Evolutionary conservation across 2,888 invertebrate genomes (phyloP).

Genomic region (Luperina nickerlii): DNA sequence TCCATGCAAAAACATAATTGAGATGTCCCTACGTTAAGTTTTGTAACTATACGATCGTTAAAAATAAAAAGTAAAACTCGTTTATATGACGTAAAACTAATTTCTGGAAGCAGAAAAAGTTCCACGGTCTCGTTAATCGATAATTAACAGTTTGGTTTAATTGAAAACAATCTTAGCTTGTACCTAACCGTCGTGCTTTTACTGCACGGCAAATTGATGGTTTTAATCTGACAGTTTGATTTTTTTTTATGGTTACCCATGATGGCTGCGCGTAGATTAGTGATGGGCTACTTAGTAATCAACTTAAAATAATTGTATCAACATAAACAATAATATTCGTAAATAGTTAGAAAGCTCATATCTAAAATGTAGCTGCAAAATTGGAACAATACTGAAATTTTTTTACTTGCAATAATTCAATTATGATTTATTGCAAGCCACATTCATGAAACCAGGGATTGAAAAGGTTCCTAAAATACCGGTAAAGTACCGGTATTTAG

Average conservation of each 20-base stretch:
- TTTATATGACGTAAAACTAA: slow-evolving; percentile 35
- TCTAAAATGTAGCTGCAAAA: not conserved
- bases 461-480: no score
- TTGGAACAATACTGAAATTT: not conserved
- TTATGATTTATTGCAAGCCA: not conserved
- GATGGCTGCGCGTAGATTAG: slow-evolving; percentile 4
- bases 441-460: no score
- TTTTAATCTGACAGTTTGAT: slow-evolving; percentile 43
- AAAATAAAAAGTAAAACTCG: slow-evolving; percentile 33
- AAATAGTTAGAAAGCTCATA: not conserved
- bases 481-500: no score
- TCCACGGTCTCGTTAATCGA: slow-evolving; percentile 60
- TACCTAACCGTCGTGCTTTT: slow-evolving; percentile 46
- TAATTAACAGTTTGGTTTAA: slow-evolving; percentile 62
- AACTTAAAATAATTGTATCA: not conserved
- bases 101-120: slow-evolving; percentile 43
- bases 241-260: slow-evolving; percentile 10
- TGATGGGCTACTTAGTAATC: slow-evolving; percentile 24
- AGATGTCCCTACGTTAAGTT: not conserved
- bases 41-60: slow-evolving; percentile 21
- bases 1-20: slow-evolving; percentile 1
- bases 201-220: slow-evolving; percentile 51
- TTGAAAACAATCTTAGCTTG: slow-evolving; percentile 63
- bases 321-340: not conserved
- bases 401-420: not conserved